Base-by-base conservation (phyloP, 2,888 invertebrate genomes). In the Parasteatoda lunata region DNA sequence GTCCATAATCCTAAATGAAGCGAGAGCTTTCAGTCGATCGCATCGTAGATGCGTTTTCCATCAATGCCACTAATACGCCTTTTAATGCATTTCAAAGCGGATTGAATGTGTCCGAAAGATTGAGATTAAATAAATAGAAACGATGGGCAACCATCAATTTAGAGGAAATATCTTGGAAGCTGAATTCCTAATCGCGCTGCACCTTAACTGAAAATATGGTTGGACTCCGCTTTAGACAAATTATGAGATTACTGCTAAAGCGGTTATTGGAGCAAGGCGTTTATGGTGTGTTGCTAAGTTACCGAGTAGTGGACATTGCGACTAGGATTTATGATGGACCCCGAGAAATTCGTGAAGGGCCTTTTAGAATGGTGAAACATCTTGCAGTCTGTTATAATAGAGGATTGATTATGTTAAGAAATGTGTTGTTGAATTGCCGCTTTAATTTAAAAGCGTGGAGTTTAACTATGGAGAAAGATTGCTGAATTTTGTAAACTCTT, bases 111-210 rank as follows among this genome's bases (percentile, higher is more conserved):
- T 59, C 59, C 51, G 66, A 54, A n/a, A 52, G 78, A 77, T 77
- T 52, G 49, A 64, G 73, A 73, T 81, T 81, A 81, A 81, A 81
- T 68, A 81, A 81, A 73, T 65, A 80, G 72, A 72, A 72, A 30
- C 5, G 72, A 13, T 13, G 9, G 45, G 13, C n/a, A n/a, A 71
- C 47, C 13, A 9, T n/a, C 59, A 59, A 30, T 30, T 30, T 30
- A 30, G 30, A 30, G 30, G 30, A 30, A 30, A 30, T 30, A 30
- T 30, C 30, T 30, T 30, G 30, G 30, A 30, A 30, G 30, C 30
- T 30, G 30, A 30, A 30, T 30, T 30, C 30, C 30, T 30, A 30
- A 30, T 30, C 30, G 30, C 30, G 30, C 30, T 30, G 30, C 30
- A 30, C 30, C 30, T 30, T 30, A 30, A 30, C 30, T 30, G 30